These are phyloP conservation scores for Rhogogaster chlorosoma DNA, from an alignment of 2,888 invertebrate genomes.

Conservation along the genomic window DNA sequence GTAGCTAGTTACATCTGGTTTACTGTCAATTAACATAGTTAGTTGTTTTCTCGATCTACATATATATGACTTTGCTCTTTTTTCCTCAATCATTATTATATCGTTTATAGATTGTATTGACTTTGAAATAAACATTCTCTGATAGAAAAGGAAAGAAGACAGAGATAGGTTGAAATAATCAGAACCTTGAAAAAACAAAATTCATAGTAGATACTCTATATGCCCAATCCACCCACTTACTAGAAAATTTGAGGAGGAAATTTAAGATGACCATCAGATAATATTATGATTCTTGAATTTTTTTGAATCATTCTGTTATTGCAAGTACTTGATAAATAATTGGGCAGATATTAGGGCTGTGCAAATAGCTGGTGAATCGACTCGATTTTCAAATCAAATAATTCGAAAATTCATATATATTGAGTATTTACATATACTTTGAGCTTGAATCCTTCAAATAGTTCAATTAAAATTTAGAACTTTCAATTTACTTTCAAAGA, in stretches of 20 bases:
- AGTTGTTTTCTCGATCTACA: neutral
- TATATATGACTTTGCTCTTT: neutral
- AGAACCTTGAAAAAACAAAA: neutral
- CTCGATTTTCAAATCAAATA: too few relatives aligned
- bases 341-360: neutral
- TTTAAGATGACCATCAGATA: neutral
- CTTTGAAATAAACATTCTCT: neutral
- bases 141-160: neutral
- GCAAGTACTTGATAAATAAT: conserved; percentile 14
- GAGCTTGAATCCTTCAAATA: too few relatives aligned
- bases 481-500: too few relatives aligned
- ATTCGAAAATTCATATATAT: too few relatives aligned
- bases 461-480: too few relatives aligned
- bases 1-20: neutral
- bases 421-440: too few relatives aligned
- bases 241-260: conserved; percentile 4
- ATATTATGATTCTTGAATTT: neutral
- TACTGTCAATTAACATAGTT: neutral
- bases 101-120: neutral
- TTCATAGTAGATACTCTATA: neutral
- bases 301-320: neutral
- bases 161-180: neutral
- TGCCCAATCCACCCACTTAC: neutral
- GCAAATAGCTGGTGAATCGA: too few relatives aligned
- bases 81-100: neutral